Conservation (phyloP, 92 coral and sea anemone species). For the Epizoanthus stellaris region DNA sequence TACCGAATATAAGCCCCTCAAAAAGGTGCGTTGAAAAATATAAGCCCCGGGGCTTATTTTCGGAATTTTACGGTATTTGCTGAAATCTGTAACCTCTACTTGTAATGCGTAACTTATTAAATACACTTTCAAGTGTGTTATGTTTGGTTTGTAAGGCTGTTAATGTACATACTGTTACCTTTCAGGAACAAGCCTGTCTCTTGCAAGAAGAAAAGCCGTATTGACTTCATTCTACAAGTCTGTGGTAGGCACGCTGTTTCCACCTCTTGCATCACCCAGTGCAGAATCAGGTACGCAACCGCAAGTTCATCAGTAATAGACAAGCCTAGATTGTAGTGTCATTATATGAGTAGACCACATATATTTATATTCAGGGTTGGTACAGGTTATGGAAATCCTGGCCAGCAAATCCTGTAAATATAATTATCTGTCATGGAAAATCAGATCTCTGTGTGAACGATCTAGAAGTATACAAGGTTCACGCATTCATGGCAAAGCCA, state of each 20-base stretch:
- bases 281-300: constrained; percentile 58
- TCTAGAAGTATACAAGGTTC: too few species aligned
- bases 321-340: too few species aligned
- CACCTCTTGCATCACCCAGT: constrained; percentile 68
- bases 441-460: too few species aligned
- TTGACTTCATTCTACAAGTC: constrained; percentile 89
- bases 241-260: constrained; percentile 88
- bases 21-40: too few species aligned
- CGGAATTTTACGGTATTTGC: background rate
- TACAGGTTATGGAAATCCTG: too few species aligned
- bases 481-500: too few species aligned
- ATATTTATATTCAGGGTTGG: too few species aligned
- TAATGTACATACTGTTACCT: background rate
- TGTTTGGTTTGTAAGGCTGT: background rate
- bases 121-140: background rate
- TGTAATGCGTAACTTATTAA: background rate
- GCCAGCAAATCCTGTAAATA: too few species aligned
- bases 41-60: background rate
- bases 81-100: background rate
- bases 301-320: background rate
- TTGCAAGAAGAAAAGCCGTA: constrained; percentile 80
- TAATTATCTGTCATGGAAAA: too few species aligned
- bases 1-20: too few species aligned
- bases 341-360: too few species aligned
- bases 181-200: constrained; percentile 66